phyloP scores from a whole-genome alignment of 2,113 vertebrate species.

The Rhadina sibilatrix region DNA sequence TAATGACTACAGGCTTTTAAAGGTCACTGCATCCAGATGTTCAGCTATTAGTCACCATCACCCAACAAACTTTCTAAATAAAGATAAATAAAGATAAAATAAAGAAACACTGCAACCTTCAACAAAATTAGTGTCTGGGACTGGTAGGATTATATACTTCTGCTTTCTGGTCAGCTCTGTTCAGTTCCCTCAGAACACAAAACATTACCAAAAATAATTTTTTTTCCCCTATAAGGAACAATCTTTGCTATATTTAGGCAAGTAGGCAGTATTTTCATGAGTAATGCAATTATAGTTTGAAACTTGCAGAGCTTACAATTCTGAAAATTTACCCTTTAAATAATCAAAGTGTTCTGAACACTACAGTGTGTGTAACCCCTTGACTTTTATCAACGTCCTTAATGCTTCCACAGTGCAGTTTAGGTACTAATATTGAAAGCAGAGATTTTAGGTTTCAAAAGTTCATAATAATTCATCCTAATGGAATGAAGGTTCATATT shows the following conservation, averaged over 20 bases:
- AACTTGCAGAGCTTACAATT: background rate
- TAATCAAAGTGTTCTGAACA: background rate
- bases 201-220: constrained; percentile 52
- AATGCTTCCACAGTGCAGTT: background rate
- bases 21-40: constrained; percentile 80
- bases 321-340: background rate
- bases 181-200: constrained; percentile 45
- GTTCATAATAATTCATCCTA: background rate
- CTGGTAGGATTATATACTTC: constrained; percentile 70
- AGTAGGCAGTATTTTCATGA: background rate
- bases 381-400: background rate
- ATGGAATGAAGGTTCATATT: background rate
- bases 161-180: constrained; percentile 64
- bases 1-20: constrained; percentile 77
- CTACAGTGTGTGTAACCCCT: background rate
- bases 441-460: background rate
- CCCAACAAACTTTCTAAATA: constrained; percentile 73
- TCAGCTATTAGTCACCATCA: constrained; percentile 79
- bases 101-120: constrained; percentile 70
- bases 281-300: background rate
- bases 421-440: background rate
- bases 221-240: constrained; percentile 31
- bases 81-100: constrained; percentile 80
- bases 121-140: constrained; percentile 70
- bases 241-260: background rate